Percentiles rank a stretch among this genome's conserved stretches.
Conservation (phyloP, 2,888 invertebrate species). For the Hymenopus coronatus region DNA sequence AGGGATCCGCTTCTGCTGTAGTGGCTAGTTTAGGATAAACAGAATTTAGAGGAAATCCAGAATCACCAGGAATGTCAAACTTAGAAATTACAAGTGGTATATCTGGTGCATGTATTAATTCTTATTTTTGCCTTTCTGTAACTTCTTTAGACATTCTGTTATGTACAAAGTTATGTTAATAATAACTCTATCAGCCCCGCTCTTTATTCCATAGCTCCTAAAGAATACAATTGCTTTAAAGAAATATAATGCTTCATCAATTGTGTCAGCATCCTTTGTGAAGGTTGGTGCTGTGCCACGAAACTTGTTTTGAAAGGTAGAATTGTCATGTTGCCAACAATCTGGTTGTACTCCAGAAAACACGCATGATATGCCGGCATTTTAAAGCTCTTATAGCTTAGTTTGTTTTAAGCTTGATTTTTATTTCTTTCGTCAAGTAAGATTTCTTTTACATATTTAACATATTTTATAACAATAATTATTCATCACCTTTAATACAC, state of each 20-base stretch:
- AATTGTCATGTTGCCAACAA: slow-evolving; percentile 89
- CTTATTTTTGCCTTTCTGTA: slow-evolving; percentile 88
- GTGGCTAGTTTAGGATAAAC: slow-evolving; percentile 86
- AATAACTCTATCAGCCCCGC: slow-evolving; percentile 91
- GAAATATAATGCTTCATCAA: slow-evolving; percentile 95
- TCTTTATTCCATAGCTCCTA: slow-evolving; percentile 98
- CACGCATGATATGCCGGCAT: slow-evolving; percentile 86
- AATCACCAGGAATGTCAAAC: slow-evolving; percentile 95
- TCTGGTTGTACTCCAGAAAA: slow-evolving; percentile 67
- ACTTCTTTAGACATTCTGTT: slow-evolving; percentile 92
- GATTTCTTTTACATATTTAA: too few species aligned
- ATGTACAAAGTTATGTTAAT: slow-evolving; percentile 97
- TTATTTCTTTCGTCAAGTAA: too few species aligned
- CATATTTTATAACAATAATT: too few species aligned
- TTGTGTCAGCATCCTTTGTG: slow-evolving; percentile 75
- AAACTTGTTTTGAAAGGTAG: slow-evolving; percentile 84
- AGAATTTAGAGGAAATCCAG: slow-evolving; percentile 91
- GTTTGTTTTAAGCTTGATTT: too few species aligned
- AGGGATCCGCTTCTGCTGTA: slow-evolving; percentile 77
- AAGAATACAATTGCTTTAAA: slow-evolving; percentile 99
- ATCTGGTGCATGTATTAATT: slow-evolving; percentile 91
- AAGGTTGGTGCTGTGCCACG: slow-evolving; percentile 86
- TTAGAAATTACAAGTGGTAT: slow-evolving; percentile 91
- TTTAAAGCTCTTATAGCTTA: neutral
- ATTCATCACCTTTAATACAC: too few species aligned